A percentile compares a stretch with the other conserved stretches of the same genome.
These are phyloP conservation scores for Leuciscus waleckii DNA, from an alignment of 2,797 vertebrate species.

Conservation along the genomic window DNA sequence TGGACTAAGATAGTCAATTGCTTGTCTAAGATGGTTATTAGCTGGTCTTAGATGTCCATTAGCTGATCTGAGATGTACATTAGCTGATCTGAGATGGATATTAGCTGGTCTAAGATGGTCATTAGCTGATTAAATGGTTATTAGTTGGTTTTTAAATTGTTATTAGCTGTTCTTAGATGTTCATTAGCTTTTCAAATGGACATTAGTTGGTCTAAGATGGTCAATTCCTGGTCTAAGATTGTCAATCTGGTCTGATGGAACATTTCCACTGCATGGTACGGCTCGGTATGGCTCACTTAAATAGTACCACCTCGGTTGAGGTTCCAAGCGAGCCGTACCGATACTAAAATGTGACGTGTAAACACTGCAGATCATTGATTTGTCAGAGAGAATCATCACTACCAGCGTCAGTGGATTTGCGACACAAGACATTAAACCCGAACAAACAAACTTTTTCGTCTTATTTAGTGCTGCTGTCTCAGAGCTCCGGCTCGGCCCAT, in stretches of 20 bases:
- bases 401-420: too few species aligned
- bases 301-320: too few species aligned
- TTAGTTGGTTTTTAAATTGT: background rate
- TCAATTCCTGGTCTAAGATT: background rate
- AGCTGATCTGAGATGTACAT: background rate
- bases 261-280: too few species aligned
- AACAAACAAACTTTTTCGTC: too few species aligned
- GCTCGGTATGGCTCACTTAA: too few species aligned
- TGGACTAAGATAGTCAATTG: background rate
- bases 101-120: background rate
- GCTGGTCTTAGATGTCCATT: background rate
- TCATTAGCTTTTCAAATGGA: background rate
- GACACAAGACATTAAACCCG: too few species aligned
- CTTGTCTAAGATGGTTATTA: background rate
- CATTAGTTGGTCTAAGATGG: background rate
- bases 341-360: too few species aligned
- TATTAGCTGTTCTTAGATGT: background rate
- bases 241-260: background rate
- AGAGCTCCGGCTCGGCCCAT: background rate
- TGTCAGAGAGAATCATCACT: too few species aligned
- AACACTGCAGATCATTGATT: too few species aligned
- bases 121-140: background rate
- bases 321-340: too few species aligned
- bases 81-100: background rate
- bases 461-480: slow-evolving; percentile 43